Conservation (phyloP, 2,888 invertebrate species). For the Zonitis immaculata region DNA sequence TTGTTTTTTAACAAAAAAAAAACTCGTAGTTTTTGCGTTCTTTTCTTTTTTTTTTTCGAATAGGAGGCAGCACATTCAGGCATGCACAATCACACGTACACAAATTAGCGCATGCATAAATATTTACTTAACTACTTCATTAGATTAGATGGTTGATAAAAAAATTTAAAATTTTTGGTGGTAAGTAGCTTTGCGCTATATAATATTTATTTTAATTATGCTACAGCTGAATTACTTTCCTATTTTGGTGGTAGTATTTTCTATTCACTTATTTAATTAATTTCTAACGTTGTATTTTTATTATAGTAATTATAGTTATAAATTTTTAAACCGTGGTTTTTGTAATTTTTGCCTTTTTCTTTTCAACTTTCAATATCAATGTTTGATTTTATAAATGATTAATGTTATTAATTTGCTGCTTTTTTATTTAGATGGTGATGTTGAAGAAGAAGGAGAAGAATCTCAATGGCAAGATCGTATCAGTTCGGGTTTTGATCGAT, state of each 20-base stretch:
- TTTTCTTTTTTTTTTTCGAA: constrained; percentile 19
- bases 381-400: background rate
- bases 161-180: constrained; percentile 31
- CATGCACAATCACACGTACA: constrained; percentile 47
- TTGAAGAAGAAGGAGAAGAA: constrained; percentile 68
- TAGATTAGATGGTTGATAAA: constrained; percentile 48
- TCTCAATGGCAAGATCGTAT: constrained; percentile 91
- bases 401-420: no score
- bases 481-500: constrained; percentile 87
- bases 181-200: constrained; percentile 49
- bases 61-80: constrained; percentile 49
- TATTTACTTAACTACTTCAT: constrained; percentile 43
- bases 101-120: constrained; percentile 48
- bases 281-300: no score
- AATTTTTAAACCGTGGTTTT: background rate
- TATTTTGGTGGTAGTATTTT: constrained; percentile 23
- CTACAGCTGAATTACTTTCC: constrained; percentile 30
- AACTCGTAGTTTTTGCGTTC: constrained; percentile 48
- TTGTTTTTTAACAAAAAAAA: constrained; percentile 31
- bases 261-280: constrained; percentile 7
- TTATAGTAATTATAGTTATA: no score
- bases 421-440: constrained; percentile 56
- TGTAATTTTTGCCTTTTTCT: background rate
- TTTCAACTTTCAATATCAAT: background rate
- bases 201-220: constrained; percentile 40